A percentile compares a stretch with the other conserved stretches of the same genome.
phyloP scores from a whole-genome alignment of 2,888 invertebrate genomes.

The Calameuta filiformis region DNA sequence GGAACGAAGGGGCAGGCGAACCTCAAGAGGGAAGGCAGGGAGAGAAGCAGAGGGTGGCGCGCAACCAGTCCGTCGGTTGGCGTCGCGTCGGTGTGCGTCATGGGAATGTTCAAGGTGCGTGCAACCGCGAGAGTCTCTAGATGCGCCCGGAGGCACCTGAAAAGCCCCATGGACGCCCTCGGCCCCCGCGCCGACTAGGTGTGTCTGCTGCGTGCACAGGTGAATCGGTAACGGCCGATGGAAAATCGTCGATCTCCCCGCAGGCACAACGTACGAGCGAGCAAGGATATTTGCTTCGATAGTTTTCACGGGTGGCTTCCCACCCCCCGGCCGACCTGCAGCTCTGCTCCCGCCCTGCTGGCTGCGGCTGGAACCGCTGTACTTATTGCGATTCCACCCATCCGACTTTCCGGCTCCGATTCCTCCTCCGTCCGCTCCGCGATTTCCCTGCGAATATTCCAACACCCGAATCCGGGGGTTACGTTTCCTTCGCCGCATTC shows the following conservation, averaged over 20 bases:
- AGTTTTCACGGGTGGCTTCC: conserved; percentile 57
- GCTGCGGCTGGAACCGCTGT: not conserved
- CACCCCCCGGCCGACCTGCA: not conserved
- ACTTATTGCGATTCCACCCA: too few species aligned
- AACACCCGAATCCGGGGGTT: too few species aligned
- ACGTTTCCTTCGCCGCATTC: too few species aligned
- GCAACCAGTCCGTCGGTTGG: not conserved
- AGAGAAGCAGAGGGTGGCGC: not conserved
- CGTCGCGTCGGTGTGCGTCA: conserved; percentile 18
- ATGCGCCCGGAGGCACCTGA: conserved; percentile 18
- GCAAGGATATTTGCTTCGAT: conserved; percentile 58
- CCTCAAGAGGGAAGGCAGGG: not conserved
- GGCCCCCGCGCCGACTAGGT: not conserved
- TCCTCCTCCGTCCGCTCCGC: too few species aligned
- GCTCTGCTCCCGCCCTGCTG: not conserved
- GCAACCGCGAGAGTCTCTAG: conserved; percentile 31
- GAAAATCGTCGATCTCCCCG: not conserved
- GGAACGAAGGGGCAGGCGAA: not conserved
- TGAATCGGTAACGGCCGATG: not conserved
- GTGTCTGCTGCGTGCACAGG: not conserved
- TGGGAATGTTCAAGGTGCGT: conserved; percentile 58
- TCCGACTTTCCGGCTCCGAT: too few species aligned
- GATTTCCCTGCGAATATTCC: too few species aligned
- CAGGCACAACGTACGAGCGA: not conserved
- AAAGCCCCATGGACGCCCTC: not conserved